Percentiles rank a stretch among this genome's conserved stretches.
Evolutionary conservation across 2,797 vertebrate genomes (phyloP).

Genomic region (Alectoris magna): DNA sequence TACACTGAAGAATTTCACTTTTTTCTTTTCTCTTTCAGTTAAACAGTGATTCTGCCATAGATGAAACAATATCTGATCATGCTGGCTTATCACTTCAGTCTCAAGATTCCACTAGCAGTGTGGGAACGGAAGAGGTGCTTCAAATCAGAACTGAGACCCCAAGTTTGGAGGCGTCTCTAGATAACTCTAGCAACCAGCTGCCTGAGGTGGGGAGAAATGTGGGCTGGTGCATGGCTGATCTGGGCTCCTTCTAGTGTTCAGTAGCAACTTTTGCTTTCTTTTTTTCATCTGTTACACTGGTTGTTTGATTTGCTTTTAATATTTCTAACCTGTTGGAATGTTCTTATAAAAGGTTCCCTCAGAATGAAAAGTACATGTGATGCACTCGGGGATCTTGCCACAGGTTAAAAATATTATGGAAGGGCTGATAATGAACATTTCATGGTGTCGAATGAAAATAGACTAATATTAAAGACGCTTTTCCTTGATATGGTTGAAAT

Average conservation of each 20-base stretch:
- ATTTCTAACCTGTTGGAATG: conserved; percentile 84
- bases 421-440: conserved; percentile 71
- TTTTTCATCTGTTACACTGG: conserved; percentile 71
- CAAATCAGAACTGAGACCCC: conserved; percentile 89
- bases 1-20: neutral
- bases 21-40: conserved; percentile 79
- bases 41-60: conserved; percentile 89
- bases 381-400: conserved; percentile 55
- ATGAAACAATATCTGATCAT: conserved; percentile 89
- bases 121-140: conserved; percentile 87
- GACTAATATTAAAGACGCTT: conserved; percentile 53
- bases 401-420: conserved; percentile 83
- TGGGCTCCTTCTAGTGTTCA: conserved; percentile 75
- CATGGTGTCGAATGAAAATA: conserved; percentile 58
- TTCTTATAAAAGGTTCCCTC: conserved; percentile 42
- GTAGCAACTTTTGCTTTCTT: conserved; percentile 64
- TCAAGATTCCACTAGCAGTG: conserved; percentile 91
- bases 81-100: conserved; percentile 91
- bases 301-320: conserved; percentile 77
- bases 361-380: neutral
- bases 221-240: conserved; percentile 91
- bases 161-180: conserved; percentile 90
- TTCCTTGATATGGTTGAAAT: conserved; percentile 71
- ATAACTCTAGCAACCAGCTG: conserved; percentile 97
- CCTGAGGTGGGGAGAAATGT: conserved; percentile 98